Evolutionary conservation across 2,113 vertebrate species (phyloP).

Genomic region (Thryonomys swinderianus): DNA sequence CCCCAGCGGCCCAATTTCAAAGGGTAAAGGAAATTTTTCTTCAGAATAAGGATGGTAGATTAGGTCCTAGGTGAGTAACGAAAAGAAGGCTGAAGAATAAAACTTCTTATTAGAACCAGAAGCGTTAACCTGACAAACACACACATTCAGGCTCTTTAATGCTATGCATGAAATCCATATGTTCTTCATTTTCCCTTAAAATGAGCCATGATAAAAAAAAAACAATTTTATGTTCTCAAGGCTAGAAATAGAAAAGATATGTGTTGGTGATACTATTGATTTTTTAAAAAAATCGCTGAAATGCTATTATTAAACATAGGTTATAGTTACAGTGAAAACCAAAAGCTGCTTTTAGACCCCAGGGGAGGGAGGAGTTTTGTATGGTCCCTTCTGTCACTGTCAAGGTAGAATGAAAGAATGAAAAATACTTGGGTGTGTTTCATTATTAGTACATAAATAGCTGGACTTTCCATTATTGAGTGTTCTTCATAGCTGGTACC

Average conservation of each 20-base stretch:
- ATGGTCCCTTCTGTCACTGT: slow-evolving; percentile 69
- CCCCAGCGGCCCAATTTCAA: not conserved
- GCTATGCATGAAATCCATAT: slow-evolving; percentile 54
- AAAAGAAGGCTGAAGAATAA: slow-evolving; percentile 62
- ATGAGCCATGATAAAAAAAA: slow-evolving; percentile 66
- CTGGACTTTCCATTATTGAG: slow-evolving; percentile 28
- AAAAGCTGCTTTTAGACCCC: slow-evolving; percentile 67
- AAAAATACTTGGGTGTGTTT: slow-evolving; percentile 66
- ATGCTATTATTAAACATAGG: slow-evolving; percentile 38
- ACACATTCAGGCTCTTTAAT: slow-evolving; percentile 63
- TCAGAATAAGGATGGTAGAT: slow-evolving; percentile 28
- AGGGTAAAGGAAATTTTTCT: not conserved
- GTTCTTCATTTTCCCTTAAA: slow-evolving; percentile 77
- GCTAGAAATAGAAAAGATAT: slow-evolving; percentile 61
- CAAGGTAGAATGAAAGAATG: slow-evolving; percentile 64
- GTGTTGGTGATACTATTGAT: slow-evolving; percentile 74
- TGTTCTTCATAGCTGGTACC: slow-evolving; percentile 18
- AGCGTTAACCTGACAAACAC: slow-evolving; percentile 70
- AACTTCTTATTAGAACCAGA: slow-evolving; percentile 74
- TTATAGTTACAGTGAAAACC: slow-evolving; percentile 70
- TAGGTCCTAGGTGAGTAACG: slow-evolving; percentile 62
- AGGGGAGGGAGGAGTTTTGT: not conserved
- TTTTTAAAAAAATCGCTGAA: slow-evolving; percentile 59
- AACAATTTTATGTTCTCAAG: slow-evolving; percentile 67
- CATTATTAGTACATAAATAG: slow-evolving; percentile 63